Conservation (phyloP, 2,888 invertebrate genomes). For the Thecocarcelia acutangulata region DNA sequence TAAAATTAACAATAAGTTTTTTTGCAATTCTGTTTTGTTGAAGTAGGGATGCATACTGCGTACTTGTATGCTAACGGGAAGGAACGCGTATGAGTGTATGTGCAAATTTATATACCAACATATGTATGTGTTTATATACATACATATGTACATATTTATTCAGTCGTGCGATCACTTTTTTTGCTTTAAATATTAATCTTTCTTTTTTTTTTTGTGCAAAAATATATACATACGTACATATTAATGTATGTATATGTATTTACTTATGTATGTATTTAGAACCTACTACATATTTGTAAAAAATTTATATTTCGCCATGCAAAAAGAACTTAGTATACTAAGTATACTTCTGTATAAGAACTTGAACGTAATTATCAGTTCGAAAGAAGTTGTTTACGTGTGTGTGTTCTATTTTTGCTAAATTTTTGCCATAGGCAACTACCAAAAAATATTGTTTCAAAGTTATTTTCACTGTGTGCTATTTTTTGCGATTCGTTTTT, state of each 20-base stretch:
- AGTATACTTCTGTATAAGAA: conserved; percentile 9
- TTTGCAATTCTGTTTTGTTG: conserved; percentile 34
- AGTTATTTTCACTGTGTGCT: conserved; percentile 11
- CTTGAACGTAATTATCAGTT: conserved; percentile 8
- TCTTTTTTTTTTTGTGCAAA: conserved; percentile 17
- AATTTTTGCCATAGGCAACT: conserved; percentile 29
- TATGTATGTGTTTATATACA: too few relatives aligned
- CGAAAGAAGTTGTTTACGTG: not conserved
- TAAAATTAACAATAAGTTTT: conserved; percentile 1
- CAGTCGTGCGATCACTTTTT: conserved; percentile 56
- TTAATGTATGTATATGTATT: not conserved
- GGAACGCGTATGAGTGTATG: conserved; percentile 19
- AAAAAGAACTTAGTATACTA: not conserved
- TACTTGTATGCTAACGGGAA: conserved; percentile 5
- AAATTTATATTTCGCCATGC: conserved; percentile 13
- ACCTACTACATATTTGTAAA: not conserved
- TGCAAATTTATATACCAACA: conserved; percentile 43
- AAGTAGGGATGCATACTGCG: not conserved
- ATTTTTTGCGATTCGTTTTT: conserved; percentile 24
- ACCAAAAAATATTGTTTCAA: conserved; percentile 10
- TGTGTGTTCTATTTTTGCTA: conserved; percentile 3
- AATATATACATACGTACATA: not conserved
- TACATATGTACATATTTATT: conserved; percentile 37
- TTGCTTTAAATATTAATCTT: conserved; percentile 43
- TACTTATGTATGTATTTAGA: too few relatives aligned